These are phyloP conservation scores for Tragelaphus strepsiceros DNA, from an alignment of 2,113 vertebrate species.

Conservation along the genomic window DNA sequence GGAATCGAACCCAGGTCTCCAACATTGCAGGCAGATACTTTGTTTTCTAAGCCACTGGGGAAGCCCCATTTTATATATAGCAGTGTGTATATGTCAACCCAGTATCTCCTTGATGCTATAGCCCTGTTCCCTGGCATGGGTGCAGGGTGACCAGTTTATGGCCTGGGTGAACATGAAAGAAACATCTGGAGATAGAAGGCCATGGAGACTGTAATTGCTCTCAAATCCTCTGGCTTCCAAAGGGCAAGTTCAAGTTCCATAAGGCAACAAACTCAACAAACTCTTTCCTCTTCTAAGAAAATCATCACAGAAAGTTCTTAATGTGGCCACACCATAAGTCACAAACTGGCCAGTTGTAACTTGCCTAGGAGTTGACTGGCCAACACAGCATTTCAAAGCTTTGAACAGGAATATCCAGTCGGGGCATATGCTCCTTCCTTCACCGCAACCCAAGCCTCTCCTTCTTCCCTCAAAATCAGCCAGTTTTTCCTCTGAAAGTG, in stretches of 20 bases:
- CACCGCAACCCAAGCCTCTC: neutral
- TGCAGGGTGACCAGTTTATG: neutral
- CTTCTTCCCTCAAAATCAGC: neutral
- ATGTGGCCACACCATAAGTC: neutral
- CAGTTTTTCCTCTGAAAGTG: neutral
- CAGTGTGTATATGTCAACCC: neutral
- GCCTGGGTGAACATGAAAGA: neutral
- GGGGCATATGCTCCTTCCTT: fast-evolving
- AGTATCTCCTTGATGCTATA: neutral
- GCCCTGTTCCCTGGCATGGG: neutral
- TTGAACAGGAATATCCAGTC: neutral
- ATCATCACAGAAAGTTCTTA: neutral
- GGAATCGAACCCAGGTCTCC: neutral
- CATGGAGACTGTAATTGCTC: neutral
- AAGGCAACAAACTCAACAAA: neutral
- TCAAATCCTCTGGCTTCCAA: neutral
- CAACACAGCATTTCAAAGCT: neutral
- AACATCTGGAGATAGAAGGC: neutral
- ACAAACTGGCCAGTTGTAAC: neutral
- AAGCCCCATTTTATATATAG: neutral
- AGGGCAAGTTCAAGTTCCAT: neutral
- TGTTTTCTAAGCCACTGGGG: neutral
- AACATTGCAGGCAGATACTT: neutral
- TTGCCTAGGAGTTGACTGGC: neutral
- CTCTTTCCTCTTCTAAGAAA: neutral